Base-by-base conservation (phyloP, 2,113 vertebrate genomes). In the Columba janthina region DNA sequence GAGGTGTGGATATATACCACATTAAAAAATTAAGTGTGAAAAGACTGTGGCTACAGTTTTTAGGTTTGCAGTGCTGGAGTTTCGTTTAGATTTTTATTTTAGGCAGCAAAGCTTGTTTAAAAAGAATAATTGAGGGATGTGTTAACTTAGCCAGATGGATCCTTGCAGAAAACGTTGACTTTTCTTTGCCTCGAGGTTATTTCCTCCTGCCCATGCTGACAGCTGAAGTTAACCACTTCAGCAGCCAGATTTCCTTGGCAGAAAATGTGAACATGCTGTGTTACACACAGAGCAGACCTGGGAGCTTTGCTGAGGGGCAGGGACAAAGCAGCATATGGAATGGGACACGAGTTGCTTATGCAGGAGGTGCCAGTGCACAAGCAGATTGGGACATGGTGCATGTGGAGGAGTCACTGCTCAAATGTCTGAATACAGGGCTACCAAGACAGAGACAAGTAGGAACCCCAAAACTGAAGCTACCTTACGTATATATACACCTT, bases 131-230 rank as follows among this genome's bases (percentile, higher is more conserved):
- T 75, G 21, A 56, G 66, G 29, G 34, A 36, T 38, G 34, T 38
- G 57, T 85, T 89, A 76, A 42, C 36, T 31, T 65, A 73, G 12
- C 29, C 74, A 88, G 78, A 76, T 79, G 54, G 62, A 95, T 93
- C 34, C 26, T 60, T 69, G 36, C 64, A 51, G 57, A 79, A 90
- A 61, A 79, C 61, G 36, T 79, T 91, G 87, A 69, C 40, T 91
- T 93, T 79, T 83, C 92, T 90, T 93, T 88, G 67, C 82, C 54
- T 90, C 26, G 11, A 28, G 90, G 71, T 96, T 91, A 65, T 90
- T 95, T 85, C 31, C 12, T 90, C 19, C 60, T 93, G 78, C 56
- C 78, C 22, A 3, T 90, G 51, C 58, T 88, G 77, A 61, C 71
- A 79, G 66, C 66, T 95, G 82, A 94, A 91, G 62, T 88, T 76